These are phyloP conservation scores for Palythoa caribaeorum DNA, from an alignment of 92 coral and sea anemone genomes.

Conservation along the genomic window DNA sequence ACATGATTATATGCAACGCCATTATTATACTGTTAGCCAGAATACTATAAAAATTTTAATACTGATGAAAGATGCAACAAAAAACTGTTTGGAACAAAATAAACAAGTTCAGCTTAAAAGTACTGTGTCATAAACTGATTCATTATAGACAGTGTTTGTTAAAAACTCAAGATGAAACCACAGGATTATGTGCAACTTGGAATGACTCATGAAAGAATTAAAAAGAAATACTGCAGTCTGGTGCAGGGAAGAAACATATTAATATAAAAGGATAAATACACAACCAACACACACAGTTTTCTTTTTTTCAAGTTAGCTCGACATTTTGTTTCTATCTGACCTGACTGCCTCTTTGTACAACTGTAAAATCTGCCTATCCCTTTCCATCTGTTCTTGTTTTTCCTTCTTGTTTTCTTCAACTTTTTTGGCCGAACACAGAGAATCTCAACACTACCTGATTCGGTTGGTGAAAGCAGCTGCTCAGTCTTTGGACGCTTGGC, in stretches of 20 bases:
- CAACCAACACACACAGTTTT: not conserved
- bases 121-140: too few species aligned
- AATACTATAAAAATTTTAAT: too few species aligned
- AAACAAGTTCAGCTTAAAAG: too few species aligned
- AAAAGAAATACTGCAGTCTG: too few species aligned
- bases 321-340: slow-evolving; percentile 18
- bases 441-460: slow-evolving; percentile 34
- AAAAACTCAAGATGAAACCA: not conserved
- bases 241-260: too few species aligned
- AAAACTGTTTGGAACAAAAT: too few species aligned
- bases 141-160: too few species aligned
- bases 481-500: slow-evolving; percentile 35
- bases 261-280: not conserved
- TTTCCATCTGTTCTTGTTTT: slow-evolving; percentile 23
- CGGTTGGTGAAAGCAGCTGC: not conserved
- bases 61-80: too few species aligned
- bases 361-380: slow-evolving; percentile 39
- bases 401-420: slow-evolving; percentile 34
- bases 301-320: not conserved
- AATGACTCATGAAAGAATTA: too few species aligned
- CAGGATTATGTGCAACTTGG: not conserved
- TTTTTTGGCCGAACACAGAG: not conserved
- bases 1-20: too few species aligned
- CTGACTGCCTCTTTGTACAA: slow-evolving; percentile 20
- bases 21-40: too few species aligned